Percentiles rank a stretch among this genome's conserved stretches.
Evolutionary conservation across 2,113 vertebrate genomes (phyloP).

Genomic region (Rallus limicola): DNA sequence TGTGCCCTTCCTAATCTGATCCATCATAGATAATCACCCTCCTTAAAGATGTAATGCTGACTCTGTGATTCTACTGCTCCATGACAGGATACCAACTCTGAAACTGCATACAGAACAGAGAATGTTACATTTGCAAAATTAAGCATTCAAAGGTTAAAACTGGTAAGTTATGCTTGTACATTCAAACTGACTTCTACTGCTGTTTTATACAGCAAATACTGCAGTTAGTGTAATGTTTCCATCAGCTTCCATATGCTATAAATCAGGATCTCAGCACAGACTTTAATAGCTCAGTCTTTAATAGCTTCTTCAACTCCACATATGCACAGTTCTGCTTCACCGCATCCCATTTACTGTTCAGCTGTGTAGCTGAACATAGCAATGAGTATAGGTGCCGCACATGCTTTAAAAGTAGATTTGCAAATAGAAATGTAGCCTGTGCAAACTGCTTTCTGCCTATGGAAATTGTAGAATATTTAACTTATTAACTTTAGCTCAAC

Average conservation of each 20-base stretch:
- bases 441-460: not conserved
- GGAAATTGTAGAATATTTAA: not conserved
- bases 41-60: not conserved
- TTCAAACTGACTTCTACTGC: not conserved
- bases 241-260: not conserved
- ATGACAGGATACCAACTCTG: not conserved
- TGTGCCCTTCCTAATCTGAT: not conserved
- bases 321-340: slow-evolving; percentile 15
- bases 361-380: not conserved
- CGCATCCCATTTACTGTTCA: not conserved
- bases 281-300: slow-evolving; percentile 23
- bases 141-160: not conserved
- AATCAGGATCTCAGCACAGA: not conserved
- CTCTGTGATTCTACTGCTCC: not conserved
- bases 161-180: not conserved
- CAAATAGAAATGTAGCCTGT: not conserved
- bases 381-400: not conserved
- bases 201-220: not conserved
- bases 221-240: not conserved
- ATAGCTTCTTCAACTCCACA: not conserved
- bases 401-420: not conserved
- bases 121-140: not conserved
- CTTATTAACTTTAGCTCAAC: not conserved
- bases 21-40: not conserved
- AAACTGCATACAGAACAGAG: not conserved